phyloP scores from a whole-genome alignment of 2,888 invertebrate species.

The Diarsia rubi region DNA sequence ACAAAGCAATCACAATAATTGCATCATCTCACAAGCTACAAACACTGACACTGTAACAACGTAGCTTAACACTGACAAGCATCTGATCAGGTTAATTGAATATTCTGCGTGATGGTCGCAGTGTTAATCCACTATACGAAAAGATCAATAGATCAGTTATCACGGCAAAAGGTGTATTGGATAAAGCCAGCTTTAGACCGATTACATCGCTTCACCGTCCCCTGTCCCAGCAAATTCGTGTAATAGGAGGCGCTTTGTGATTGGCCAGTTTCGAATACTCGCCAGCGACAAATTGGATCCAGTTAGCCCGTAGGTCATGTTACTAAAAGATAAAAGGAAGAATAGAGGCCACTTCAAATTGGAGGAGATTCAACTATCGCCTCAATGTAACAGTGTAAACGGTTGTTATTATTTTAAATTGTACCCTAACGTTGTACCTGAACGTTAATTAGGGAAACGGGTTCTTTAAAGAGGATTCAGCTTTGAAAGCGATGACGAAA shows the following conservation, averaged over 20 bases:
- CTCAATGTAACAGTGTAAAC: slow-evolving; percentile 33
- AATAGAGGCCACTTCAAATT: slow-evolving; percentile 62
- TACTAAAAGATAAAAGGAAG: slow-evolving; percentile 74
- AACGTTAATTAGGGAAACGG: slow-evolving; percentile 50
- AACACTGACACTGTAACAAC: slow-evolving; percentile 22
- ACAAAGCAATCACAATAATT: slow-evolving; percentile 23
- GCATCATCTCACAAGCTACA: not conserved
- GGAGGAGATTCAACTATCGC: slow-evolving; percentile 58
- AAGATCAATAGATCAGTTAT: slow-evolving; percentile 78
- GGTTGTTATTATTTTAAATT: slow-evolving; percentile 46
- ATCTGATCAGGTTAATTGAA: slow-evolving; percentile 53
- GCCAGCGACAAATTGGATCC: slow-evolving; percentile 87
- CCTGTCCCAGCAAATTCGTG: slow-evolving; percentile 77
- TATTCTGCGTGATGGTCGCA: slow-evolving; percentile 53
- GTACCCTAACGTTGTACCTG: slow-evolving; percentile 33
- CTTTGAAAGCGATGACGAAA: slow-evolving; percentile 45
- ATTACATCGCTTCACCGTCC: slow-evolving; percentile 80
- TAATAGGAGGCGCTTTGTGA: slow-evolving; percentile 83
- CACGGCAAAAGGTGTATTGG: slow-evolving; percentile 82
- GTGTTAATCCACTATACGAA: slow-evolving; percentile 61
- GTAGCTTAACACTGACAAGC: slow-evolving; percentile 12
- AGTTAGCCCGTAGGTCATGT: slow-evolving; percentile 81
- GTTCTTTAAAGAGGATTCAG: slow-evolving; percentile 48
- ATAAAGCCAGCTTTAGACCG: slow-evolving; percentile 82
- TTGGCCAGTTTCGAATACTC: slow-evolving; percentile 85